phyloP scores from a whole-genome alignment of 2,113 vertebrate species.

The Chaetura pelagica region DNA sequence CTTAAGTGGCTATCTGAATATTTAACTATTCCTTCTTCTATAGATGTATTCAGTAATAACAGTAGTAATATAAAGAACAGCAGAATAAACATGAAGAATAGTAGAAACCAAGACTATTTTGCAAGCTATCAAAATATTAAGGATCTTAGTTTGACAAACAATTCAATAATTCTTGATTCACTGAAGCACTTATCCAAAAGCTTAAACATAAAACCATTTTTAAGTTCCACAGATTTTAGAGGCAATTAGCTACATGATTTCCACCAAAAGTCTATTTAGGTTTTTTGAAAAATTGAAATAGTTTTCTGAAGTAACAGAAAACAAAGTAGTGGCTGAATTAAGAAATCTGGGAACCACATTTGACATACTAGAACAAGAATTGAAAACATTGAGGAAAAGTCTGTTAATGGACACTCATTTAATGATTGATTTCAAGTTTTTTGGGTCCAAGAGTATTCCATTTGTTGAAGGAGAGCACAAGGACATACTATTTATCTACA shows the following conservation, averaged over 20 bases:
- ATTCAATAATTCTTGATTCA: not conserved
- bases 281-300: not conserved
- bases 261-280: not conserved
- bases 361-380: not conserved
- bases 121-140: not conserved
- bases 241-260: not conserved
- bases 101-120: not conserved
- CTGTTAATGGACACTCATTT: conserved; percentile 8
- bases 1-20: not conserved
- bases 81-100: not conserved
- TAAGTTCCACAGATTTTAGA: not conserved
- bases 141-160: not conserved
- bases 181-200: not conserved
- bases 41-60: not conserved
- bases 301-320: not conserved
- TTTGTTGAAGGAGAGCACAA: conserved; percentile 63
- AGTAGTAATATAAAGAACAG: not conserved
- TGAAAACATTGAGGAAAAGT: not conserved
- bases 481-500: conserved; percentile 37
- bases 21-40: not conserved
- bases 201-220: not conserved
- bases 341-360: not conserved
- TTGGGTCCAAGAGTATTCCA: not conserved
- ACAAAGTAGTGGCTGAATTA: not conserved
- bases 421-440: conserved; percentile 29